A percentile compares a stretch with the other conserved stretches of the same genome.
These are phyloP conservation scores for Caranx ignobilis DNA, from an alignment of 2,113 vertebrate species.

Conservation along the genomic window DNA sequence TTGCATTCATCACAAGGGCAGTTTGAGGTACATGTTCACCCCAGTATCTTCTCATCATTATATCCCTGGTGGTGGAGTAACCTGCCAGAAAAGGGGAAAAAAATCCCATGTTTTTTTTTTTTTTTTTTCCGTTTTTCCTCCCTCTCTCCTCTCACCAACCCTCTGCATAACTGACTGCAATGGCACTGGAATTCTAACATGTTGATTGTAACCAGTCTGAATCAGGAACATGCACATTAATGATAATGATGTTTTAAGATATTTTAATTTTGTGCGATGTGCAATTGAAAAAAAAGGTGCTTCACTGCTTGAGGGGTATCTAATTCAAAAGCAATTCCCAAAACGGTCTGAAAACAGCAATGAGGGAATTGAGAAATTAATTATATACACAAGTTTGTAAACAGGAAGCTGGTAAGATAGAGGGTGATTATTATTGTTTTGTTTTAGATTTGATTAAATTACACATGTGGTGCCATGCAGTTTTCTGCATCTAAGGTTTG, in stretches of 20 bases:
- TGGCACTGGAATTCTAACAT: constrained; percentile 7
- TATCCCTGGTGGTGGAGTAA: constrained; percentile 26
- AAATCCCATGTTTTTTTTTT: not conserved
- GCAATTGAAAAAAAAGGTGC: constrained; percentile 64
- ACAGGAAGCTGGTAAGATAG: constrained; percentile 39
- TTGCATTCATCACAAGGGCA: constrained; percentile 36
- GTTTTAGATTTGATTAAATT: constrained; percentile 35
- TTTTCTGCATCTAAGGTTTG: not conserved
- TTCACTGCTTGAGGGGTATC: constrained; percentile 48
- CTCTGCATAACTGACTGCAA: constrained; percentile 35
- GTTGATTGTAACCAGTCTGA: constrained; percentile 63
- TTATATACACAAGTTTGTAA: constrained; percentile 61
- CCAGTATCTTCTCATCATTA: constrained; percentile 18
- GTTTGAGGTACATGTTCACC: constrained; percentile 17
- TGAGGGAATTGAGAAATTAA: constrained; percentile 68
- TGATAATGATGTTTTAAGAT: constrained; percentile 73
- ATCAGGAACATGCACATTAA: constrained; percentile 50
- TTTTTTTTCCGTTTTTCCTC: not conserved
- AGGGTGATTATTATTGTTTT: constrained; percentile 49
- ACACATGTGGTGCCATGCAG: not conserved
- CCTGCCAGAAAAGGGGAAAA: constrained; percentile 24
- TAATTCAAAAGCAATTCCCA: constrained; percentile 69
- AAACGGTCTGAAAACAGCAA: constrained; percentile 64
- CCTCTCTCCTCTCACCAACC: not conserved
- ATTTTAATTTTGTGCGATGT: constrained; percentile 71